A percentile compares a stretch with the other conserved stretches of the same genome.
Evolutionary conservation across 2,888 invertebrate species (phyloP).

Genomic region (Papilio elwesi): DNA sequence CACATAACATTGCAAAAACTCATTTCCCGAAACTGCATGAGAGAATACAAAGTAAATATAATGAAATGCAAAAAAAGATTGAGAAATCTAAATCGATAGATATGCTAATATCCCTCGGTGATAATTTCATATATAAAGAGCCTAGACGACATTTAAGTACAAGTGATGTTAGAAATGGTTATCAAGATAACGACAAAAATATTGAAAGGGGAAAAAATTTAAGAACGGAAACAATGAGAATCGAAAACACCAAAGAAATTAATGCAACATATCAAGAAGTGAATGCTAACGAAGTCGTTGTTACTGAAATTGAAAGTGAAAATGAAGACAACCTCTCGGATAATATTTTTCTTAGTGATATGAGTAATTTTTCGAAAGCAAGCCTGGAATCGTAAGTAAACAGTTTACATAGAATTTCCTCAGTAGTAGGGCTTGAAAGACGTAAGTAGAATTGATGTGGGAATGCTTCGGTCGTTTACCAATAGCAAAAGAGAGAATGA

Average conservation of each 20-base stretch:
- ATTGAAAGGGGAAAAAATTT: slow-evolving; percentile 44
- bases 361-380: slow-evolving; percentile 51
- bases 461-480: too few relatives aligned
- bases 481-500: too few relatives aligned
- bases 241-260: slow-evolving; percentile 56
- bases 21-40: slow-evolving; percentile 69
- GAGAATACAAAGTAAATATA: slow-evolving; percentile 70
- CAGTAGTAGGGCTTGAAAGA: too few relatives aligned
- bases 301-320: slow-evolving; percentile 55
- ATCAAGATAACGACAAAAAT: slow-evolving; percentile 45
- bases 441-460: too few relatives aligned
- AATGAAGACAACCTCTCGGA: slow-evolving; percentile 46
- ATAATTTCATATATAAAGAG: slow-evolving; percentile 56
- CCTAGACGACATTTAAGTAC: slow-evolving; percentile 52
- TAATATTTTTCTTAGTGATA: slow-evolving; percentile 55
- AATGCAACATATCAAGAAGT: slow-evolving; percentile 55
- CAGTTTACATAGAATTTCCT: neutral
- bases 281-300: slow-evolving; percentile 52
- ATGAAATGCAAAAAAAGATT: slow-evolving; percentile 70
- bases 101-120: slow-evolving; percentile 55
- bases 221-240: slow-evolving; percentile 48
- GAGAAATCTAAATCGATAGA: slow-evolving; percentile 74
- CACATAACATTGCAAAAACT: slow-evolving; percentile 52
- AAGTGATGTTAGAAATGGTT: slow-evolving; percentile 51
- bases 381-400: slow-evolving; percentile 76